Evolutionary conservation across 2,113 vertebrate species (phyloP).

Genomic region (Alligator mississippiensis): DNA sequence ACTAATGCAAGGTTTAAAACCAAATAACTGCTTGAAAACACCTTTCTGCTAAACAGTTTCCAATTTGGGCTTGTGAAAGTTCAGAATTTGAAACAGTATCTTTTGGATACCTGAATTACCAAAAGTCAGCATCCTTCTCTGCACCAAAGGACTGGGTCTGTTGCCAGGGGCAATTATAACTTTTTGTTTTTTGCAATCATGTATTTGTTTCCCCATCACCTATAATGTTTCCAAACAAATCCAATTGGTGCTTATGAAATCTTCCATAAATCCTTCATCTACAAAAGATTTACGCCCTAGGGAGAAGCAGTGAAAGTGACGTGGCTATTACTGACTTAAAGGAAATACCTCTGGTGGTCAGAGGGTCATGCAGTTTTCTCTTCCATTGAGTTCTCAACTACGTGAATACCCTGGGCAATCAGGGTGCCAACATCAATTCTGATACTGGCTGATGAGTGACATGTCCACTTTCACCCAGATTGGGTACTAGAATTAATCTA

Average conservation of each 20-base stretch:
- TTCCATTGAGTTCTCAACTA: neutral
- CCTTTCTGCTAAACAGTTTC: neutral
- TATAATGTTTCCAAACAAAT: neutral
- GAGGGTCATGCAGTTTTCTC: fast-evolving
- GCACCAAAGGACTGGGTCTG: neutral
- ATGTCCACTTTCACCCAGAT: neutral
- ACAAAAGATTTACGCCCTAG: fast-evolving
- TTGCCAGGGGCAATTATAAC: neutral
- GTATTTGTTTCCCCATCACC: neutral
- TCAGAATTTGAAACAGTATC: neutral
- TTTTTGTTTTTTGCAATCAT: neutral
- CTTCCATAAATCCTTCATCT: neutral
- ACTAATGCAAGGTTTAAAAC: neutral
- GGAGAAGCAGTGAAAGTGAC: fast-evolving
- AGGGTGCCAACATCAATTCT: neutral
- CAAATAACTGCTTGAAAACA: neutral
- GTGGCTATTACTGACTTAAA: neutral
- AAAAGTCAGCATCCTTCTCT: neutral
- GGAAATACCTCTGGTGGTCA: fast-evolving
- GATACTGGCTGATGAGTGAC: neutral
- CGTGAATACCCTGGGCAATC: neutral
- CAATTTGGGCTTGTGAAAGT: neutral
- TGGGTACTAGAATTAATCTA: slow-evolving; percentile 41
- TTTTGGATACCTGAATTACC: neutral
- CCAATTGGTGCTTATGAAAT: neutral